Evolutionary conservation across 2,888 invertebrate species (phyloP), one percentile per base, ranked within the genome.

Genomic region (Cantharis nigra): DNA sequence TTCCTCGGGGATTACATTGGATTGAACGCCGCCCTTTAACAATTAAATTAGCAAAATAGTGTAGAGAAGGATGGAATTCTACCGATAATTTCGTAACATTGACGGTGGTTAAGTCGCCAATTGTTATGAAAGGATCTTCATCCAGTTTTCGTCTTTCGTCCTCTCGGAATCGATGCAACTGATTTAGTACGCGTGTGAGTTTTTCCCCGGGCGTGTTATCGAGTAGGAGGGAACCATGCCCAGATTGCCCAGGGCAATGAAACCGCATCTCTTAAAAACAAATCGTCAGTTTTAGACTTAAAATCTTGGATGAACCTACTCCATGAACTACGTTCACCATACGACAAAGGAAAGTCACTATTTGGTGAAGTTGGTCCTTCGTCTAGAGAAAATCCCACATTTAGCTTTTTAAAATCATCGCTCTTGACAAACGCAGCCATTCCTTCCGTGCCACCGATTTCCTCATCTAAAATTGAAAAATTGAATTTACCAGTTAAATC

Each of bases 31-130:
- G 5, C 65, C 65, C 65, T 64, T 67, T n/a, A 11, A 26, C 9
- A 23, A n/a, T 14, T n/a, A 67, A 1, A 20, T 20, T 18, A 20
- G 11, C 4, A 23, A 67, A 26, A 13, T 67, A 11, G 2, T 23
- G 9, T 1, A 10, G 1, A 67, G 3, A 0, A 67, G 23, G 23
- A 30, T 67, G 3, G 1, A 7, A 64, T 13, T 13, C 89, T 89
- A 94, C 95, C 86, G 90, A 89, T 49, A 96, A 84, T 86, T 93
- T 92, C 0, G 96, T 97, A 81, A 97, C 88, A 89, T 98, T 98
- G 9, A 97, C 89, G 0, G 96, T 94, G 3, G 96, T 96, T 0
- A 97, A 96, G 89, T 97, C 96, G 11, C 97, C 97, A 72, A 96
- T 90, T 0, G 90, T 93, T 64, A 95, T 87, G 49, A 91, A 90